phyloP scores from a whole-genome alignment of 2,797 vertebrate genomes.

The Chelonia mydas region DNA sequence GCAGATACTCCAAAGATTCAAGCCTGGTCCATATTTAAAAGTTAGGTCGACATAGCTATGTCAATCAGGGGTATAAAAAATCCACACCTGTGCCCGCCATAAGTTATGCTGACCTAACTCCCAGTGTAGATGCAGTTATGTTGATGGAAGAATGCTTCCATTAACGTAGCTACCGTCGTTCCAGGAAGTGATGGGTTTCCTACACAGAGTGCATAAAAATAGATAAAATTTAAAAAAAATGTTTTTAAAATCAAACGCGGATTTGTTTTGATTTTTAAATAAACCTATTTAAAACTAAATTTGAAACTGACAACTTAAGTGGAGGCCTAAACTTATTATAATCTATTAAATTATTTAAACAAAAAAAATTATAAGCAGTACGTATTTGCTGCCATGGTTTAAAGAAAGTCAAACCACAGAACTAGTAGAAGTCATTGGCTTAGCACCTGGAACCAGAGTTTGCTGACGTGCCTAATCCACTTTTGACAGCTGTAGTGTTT shows the following conservation, averaged over 20 bases:
- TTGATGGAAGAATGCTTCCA: neutral
- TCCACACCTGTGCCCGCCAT: neutral
- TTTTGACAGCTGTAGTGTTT: neutral
- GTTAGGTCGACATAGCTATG: neutral
- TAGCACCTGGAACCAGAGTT: neutral
- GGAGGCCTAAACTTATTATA: neutral
- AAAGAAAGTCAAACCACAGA: neutral
- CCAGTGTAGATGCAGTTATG: neutral
- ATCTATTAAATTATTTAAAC: neutral
- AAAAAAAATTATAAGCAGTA: neutral
- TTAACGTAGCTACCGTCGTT: neutral
- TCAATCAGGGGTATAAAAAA: neutral
- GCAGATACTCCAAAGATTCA: slow-evolving; percentile 39
- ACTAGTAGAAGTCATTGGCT: neutral
- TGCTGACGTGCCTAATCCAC: neutral
- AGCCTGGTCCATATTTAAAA: neutral
- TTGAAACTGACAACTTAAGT: neutral
- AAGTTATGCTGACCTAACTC: neutral
- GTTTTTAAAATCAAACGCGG: too few relatives aligned
- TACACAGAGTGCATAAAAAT: neutral
- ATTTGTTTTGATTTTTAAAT: neutral
- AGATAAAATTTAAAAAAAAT: too few relatives aligned
- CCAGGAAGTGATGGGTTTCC: neutral
- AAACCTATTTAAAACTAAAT: neutral
- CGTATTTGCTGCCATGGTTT: neutral